Evolutionary conservation across 1,140 invertebrate genomes (phyloP).

Genomic region (Atta cephalotes): DNA sequence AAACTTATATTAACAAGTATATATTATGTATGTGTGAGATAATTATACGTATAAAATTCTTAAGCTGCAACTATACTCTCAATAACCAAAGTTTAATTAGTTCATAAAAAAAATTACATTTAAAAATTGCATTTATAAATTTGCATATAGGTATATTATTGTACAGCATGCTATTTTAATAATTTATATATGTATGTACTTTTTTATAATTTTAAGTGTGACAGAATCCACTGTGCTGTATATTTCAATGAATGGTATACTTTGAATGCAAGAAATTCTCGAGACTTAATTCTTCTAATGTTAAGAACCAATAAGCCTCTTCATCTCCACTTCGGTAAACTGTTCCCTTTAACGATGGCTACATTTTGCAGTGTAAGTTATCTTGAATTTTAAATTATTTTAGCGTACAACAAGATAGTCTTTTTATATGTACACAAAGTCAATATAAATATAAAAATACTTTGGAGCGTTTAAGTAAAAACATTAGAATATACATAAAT

Average conservation of each 20-base stretch:
- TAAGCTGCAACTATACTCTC: no score
- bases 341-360: conserved; percentile 56
- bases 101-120: neutral
- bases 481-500: no score
- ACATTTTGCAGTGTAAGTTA: conserved; percentile 59
- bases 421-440: neutral
- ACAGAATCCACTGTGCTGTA: conserved; percentile 1
- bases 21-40: neutral
- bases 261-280: neutral
- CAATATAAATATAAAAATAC: neutral
- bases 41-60: neutral
- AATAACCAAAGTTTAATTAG: neutral
- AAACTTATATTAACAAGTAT: neutral
- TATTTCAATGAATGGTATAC: conserved; percentile 45
- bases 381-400: no score
- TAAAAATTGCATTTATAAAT: neutral
- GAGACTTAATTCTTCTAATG: conserved; percentile 40
- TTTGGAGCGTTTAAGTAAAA: neutral
- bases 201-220: conserved; percentile 14
- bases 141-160: neutral
- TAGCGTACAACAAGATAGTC: neutral
- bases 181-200: neutral
- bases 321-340: conserved; percentile 49
- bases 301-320: conserved; percentile 5
- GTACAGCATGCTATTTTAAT: neutral